A percentile compares a stretch with the other conserved stretches of the same genome.
phyloP scores from a whole-genome alignment of 37 sponge, comb jelly and placozoan species.

The Halichondria panicea region DNA sequence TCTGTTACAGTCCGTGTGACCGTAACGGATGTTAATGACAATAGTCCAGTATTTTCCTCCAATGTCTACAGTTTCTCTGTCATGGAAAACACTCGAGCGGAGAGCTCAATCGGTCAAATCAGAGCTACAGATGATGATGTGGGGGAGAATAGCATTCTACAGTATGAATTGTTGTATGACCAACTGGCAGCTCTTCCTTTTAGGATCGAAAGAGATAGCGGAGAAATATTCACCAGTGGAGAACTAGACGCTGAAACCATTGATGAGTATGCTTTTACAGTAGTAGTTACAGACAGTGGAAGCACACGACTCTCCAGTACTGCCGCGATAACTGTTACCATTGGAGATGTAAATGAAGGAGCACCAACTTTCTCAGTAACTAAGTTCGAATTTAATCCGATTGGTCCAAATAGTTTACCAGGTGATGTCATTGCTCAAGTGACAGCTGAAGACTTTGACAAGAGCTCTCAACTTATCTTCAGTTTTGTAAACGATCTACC shows the following conservation, averaged over 20 bases:
- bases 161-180: constrained; percentile 1
- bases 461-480: constrained; percentile 16
- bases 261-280: constrained; percentile 3
- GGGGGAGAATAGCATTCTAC: constrained; percentile 6
- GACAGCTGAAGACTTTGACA: constrained; percentile 46
- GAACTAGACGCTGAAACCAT: constrained; percentile 15
- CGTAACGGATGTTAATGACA: constrained; percentile 64
- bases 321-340: constrained; percentile 5
- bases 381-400: no score
- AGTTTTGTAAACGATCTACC: constrained; percentile 14
- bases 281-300: constrained; percentile 36
- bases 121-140: constrained; percentile 58
- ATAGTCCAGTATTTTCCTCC: constrained; percentile 28
- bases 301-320: not conserved
- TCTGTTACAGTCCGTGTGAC: constrained; percentile 7
- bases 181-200: constrained; percentile 27
- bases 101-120: constrained; percentile 16
- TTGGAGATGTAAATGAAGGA: constrained; percentile 53
- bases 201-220: constrained; percentile 7
- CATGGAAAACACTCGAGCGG: constrained; percentile 23
- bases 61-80: constrained; percentile 5
- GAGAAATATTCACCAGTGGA: constrained; percentile 16
- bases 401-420: no score
- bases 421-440: constrained; percentile 24
- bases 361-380: constrained; percentile 20